Percentiles rank a stretch among this genome's conserved stretches.
Conservation (phyloP, 1,140 invertebrate species). For the Nasonia vitripennis region DNA sequence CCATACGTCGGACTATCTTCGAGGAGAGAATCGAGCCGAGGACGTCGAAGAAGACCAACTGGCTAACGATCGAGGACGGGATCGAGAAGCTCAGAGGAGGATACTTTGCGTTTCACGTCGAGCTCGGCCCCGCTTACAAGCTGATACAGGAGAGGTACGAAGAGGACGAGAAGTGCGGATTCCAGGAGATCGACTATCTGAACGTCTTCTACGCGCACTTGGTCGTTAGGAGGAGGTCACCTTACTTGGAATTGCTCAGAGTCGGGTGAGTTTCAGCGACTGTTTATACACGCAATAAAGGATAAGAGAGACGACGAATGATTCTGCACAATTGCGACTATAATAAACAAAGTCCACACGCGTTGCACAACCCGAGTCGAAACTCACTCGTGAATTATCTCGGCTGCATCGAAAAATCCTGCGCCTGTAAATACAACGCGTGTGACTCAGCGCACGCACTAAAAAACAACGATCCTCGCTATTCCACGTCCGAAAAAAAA, state of each 20-base stretch:
- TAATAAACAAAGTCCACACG: no score
- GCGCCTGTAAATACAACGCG: no score
- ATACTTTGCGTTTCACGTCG: constrained; percentile 81
- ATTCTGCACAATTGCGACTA: no score
- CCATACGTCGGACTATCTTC: constrained; percentile 77
- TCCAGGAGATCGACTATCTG: constrained; percentile 79
- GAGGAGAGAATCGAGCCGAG: constrained; percentile 75
- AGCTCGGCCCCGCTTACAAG: constrained; percentile 78
- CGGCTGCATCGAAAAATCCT: no score
- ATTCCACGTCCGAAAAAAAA: no score
- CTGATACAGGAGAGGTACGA: constrained; percentile 79
- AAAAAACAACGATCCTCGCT: no score
- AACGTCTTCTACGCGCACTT: constrained; percentile 78
- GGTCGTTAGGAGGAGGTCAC: constrained; percentile 77
- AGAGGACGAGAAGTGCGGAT: constrained; percentile 81
- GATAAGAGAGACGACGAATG: no score
- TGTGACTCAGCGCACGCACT: no score
- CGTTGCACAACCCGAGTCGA: no score
- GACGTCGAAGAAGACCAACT: constrained; percentile 63
- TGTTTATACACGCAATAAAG: no score
- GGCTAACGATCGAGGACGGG: constrained; percentile 78
- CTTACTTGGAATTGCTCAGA: constrained; percentile 79
- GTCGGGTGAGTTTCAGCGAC: constrained; percentile 72
- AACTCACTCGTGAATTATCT: no score
- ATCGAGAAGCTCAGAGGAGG: constrained; percentile 76